Base-by-base conservation (phyloP, 2,797 vertebrate species). In the Betta splendens region DNA sequence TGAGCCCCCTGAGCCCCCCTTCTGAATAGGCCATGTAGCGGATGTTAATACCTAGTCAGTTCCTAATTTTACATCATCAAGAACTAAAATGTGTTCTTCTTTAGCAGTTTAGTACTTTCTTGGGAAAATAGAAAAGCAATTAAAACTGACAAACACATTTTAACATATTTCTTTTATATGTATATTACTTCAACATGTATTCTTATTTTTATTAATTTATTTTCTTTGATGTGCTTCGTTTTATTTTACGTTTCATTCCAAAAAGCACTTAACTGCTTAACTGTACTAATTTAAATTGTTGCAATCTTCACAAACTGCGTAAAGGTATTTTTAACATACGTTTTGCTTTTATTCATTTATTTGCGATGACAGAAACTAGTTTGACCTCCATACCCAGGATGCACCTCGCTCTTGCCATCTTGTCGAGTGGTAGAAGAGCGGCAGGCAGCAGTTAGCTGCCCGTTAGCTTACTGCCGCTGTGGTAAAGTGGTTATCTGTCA, bases 391-490 rank as follows among this genome's bases (percentile, higher is more conserved):
- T 72, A 75, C 85, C 89, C 89, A 90, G 66, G 47, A 88, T 90
- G 83, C 91, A 83, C 37, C 83, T 77, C 85, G 80, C 64, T 72
- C 73, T 88, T 87, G 85, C 88, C 91, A 88, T 92, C 89, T 92
- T 88, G 87, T 87, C 36, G 69, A 75, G 68, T 59, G 73, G 82
- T 9, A 39, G 60, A 44, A 73, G 64, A 79, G 84, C 70, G 68
- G 85, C 70, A 69, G 75, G 51, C 73, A 58, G 65, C 26, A 64
- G 76, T 67, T 83, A 87, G 82, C 84, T 58, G 47, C 52, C 31
- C 44, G 75, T 84, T 87, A 89, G 86, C 89, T 59, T 35, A 15
- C 64, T 49, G 48, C 56, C 16, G 49, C 76, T 60, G 69, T 60
- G 66, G 50, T 70, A 40, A 65, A 77, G 78, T 78, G 58, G 55